Conservation (phyloP, 2,797 vertebrate species). For the Labroides dimidiatus region DNA sequence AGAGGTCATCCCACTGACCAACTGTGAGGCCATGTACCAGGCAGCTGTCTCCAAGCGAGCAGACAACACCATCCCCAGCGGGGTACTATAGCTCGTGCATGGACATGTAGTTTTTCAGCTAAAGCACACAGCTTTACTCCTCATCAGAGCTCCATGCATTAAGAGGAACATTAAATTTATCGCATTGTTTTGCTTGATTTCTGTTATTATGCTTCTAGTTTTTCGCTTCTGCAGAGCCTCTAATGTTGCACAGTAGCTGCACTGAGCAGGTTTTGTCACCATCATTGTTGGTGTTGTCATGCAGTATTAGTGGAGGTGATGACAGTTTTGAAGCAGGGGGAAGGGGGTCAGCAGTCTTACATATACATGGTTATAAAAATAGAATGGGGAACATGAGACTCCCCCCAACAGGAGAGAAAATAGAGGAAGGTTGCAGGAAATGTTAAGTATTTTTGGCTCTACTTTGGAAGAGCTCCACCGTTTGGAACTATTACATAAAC, state of each 20-base stretch:
- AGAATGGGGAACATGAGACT: conserved; percentile 51
- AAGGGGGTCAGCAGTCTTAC: conserved; percentile 45
- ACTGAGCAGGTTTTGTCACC: conserved; percentile 29
- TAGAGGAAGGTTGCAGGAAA: conserved; percentile 35
- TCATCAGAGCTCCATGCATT: conserved; percentile 11
- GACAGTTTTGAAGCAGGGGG: conserved; percentile 46
- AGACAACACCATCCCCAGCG: conserved; percentile 77
- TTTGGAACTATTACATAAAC: neutral
- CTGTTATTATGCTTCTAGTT: neutral
- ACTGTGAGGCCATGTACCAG: conserved; percentile 91
- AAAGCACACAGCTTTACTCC: conserved; percentile 6
- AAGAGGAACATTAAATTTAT: neutral
- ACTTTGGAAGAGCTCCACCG: conserved; percentile 25
- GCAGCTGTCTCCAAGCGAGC: conserved; percentile 86
- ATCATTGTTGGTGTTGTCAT: conserved; percentile 53
- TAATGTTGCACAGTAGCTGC: conserved; percentile 9
- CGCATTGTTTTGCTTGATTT: conserved; percentile 9
- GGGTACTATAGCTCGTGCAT: conserved; percentile 79
- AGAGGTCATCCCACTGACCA: conserved; percentile 85
- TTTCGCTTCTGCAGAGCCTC: neutral
- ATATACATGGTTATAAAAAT: conserved; percentile 49
- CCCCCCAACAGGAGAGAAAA: conserved; percentile 14
- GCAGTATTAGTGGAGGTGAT: conserved; percentile 52
- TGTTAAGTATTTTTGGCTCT: conserved; percentile 27
- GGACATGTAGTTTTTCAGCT: conserved; percentile 30